A percentile compares a stretch with the other conserved stretches of the same genome.
phyloP scores from a whole-genome alignment of 37 sponge, comb jelly and placozoan species.

The Eunapius fragilis region DNA sequence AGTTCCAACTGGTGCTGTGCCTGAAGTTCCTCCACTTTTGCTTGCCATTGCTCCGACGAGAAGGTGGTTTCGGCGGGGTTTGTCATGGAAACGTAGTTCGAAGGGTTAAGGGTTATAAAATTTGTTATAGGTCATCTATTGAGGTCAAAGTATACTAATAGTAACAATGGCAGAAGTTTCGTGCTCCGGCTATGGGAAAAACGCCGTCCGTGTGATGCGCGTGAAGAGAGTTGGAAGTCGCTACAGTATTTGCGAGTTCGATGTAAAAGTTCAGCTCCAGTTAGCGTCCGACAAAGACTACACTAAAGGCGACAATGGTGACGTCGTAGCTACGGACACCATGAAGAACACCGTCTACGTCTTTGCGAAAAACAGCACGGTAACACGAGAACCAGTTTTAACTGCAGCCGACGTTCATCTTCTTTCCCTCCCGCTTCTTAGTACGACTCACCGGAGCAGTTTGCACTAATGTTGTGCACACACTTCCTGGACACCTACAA shows the following conservation, averaged over 20 bases:
- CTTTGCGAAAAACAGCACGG: slow-evolving; percentile 47
- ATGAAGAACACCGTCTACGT: slow-evolving; percentile 62
- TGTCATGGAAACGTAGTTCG: too few species aligned
- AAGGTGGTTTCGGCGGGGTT: neutral
- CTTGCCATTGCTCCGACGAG: slow-evolving; percentile 10
- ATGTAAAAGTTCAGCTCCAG: slow-evolving; percentile 37
- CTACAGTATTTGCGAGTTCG: slow-evolving; percentile 42
- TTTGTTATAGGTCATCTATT: too few species aligned
- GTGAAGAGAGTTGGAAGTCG: slow-evolving; percentile 40
- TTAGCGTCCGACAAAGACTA: slow-evolving; percentile 38
- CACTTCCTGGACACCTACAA: slow-evolving; percentile 58
- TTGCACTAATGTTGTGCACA: slow-evolving; percentile 40
- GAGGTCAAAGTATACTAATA: too few species aligned
- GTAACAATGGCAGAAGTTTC: slow-evolving; percentile 39
- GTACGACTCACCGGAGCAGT: slow-evolving; percentile 59
- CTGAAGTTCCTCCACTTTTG: slow-evolving; percentile 16
- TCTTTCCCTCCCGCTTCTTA: neutral
- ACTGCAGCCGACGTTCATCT: too few species aligned
- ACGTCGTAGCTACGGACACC: slow-evolving; percentile 66
- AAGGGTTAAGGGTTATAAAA: too few species aligned
- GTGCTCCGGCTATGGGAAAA: slow-evolving; percentile 52
- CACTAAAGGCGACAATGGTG: slow-evolving; percentile 48
- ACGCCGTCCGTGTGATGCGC: slow-evolving; percentile 52
- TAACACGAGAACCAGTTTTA: neutral
- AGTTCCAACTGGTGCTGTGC: slow-evolving; percentile 29